These are phyloP conservation scores for Chloroclystis v-ata DNA, from an alignment of 2,888 invertebrate genomes.

Conservation along the genomic window DNA sequence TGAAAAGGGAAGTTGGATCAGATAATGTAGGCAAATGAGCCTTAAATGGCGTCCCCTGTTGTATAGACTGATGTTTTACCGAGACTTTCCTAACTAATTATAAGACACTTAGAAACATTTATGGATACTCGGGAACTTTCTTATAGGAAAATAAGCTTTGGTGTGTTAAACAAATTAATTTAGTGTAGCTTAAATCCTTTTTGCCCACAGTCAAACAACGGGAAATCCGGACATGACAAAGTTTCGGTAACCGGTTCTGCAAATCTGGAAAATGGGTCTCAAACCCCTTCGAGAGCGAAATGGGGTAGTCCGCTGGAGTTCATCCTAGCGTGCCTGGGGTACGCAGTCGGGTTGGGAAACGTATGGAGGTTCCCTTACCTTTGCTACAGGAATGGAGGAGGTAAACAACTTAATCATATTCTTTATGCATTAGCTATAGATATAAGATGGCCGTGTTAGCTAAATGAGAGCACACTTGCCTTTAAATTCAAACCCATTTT, in stretches of 20 bases:
- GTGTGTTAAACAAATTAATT: too few relatives aligned
- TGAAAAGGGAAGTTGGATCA: slow-evolving; percentile 31
- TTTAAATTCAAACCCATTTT: not conserved
- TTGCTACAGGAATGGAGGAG: slow-evolving; percentile 87
- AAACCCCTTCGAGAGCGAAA: slow-evolving; percentile 61
- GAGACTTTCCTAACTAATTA: slow-evolving; percentile 9
- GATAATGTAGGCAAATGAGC: slow-evolving; percentile 30
- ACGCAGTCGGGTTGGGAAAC: slow-evolving; percentile 87
- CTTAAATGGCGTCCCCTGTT: slow-evolving; percentile 15
- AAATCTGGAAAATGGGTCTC: too few relatives aligned
- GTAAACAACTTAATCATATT: slow-evolving; percentile 61
- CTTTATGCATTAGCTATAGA: too few relatives aligned
- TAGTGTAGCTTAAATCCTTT: too few relatives aligned
- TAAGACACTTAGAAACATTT: slow-evolving; percentile 6
- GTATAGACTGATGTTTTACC: slow-evolving; percentile 10
- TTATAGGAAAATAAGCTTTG: too few relatives aligned
- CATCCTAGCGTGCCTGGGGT: slow-evolving; percentile 85
- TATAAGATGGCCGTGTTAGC: too few relatives aligned
- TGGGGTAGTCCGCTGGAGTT: slow-evolving; percentile 85
- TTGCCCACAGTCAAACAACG: slow-evolving; percentile 44
- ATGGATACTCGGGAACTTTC: not conserved
- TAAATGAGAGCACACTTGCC: too few relatives aligned
- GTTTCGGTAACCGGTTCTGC: too few relatives aligned
- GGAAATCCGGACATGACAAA: slow-evolving; percentile 22
- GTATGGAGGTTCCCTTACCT: slow-evolving; percentile 89